Percentiles rank a stretch among this genome's conserved stretches.
phyloP scores from a whole-genome alignment of 2,888 invertebrate genomes.

The Marasmarcha lunaedactyla region DNA sequence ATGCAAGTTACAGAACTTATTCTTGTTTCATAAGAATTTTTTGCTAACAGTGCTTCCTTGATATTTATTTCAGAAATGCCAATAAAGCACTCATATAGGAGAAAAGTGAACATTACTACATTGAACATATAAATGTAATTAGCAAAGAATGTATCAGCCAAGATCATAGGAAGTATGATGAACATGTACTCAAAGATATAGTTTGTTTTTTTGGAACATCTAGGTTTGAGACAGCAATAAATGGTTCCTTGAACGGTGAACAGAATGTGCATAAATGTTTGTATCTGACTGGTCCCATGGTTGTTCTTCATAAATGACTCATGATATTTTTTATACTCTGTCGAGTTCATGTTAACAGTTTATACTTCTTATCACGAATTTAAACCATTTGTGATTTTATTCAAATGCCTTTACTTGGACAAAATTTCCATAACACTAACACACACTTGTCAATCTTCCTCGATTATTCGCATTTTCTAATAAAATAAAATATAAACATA shows the following conservation, averaged over 20 bases:
- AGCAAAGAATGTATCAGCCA: conserved; percentile 66
- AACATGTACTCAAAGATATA: conserved; percentile 67
- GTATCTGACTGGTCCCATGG: conserved; percentile 61
- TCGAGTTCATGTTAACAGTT: conserved; percentile 31
- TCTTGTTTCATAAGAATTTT: conserved; percentile 24
- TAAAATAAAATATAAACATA: no score
- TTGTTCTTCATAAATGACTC: conserved; percentile 66
- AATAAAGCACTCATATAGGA: conserved; percentile 21
- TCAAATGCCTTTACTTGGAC: no score
- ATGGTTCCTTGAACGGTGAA: conserved; percentile 35
- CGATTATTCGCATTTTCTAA: no score
- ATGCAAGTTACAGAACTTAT: conserved; percentile 72
- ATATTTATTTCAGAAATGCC: conserved; percentile 14
- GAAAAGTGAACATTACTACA: conserved; percentile 25
- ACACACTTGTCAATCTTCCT: no score
- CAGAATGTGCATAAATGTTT: conserved; percentile 54
- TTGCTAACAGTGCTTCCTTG: conserved; percentile 16
- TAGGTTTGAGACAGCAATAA: conserved; percentile 13
- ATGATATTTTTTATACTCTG: conserved; percentile 57
- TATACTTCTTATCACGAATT: conserved; percentile 35
- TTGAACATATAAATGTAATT: conserved; percentile 37
- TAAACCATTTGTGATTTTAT: no score
- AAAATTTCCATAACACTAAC: no score
- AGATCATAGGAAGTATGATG: conserved; percentile 66
- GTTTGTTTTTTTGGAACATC: conserved; percentile 14